Conservation (phyloP, 2,113 vertebrate genomes). For the Myiozetetes cayanensis region DNA sequence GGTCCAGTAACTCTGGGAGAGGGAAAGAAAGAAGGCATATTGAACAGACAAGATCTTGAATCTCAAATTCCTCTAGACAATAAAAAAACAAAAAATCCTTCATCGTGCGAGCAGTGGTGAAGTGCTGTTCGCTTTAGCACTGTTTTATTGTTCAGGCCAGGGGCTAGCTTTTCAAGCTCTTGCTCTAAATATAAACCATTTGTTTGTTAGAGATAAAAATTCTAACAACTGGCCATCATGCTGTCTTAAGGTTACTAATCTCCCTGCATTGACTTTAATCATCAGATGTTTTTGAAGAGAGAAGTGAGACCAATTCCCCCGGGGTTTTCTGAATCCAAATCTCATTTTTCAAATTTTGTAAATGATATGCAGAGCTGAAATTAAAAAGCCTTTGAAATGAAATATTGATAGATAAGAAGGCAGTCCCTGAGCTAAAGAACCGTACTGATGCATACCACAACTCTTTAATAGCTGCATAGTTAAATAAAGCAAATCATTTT, state of each 20-base stretch:
- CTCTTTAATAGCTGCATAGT: not conserved
- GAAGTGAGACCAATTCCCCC: conserved; percentile 40
- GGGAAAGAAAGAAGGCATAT: not conserved
- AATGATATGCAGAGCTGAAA: conserved; percentile 54
- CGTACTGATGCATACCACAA: not conserved
- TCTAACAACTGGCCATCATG: conserved; percentile 45
- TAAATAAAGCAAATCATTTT: not conserved
- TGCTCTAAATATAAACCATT: conserved; percentile 45
- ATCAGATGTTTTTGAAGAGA: conserved; percentile 56
- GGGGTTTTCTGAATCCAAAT: conserved; percentile 53
- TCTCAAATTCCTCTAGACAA: conserved; percentile 13
- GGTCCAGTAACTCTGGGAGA: not conserved
- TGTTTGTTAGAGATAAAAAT: conserved; percentile 65
- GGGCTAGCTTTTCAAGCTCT: not conserved
- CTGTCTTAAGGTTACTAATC: conserved; percentile 58
- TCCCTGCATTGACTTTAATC: conserved; percentile 65
- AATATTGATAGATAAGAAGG: conserved; percentile 56
- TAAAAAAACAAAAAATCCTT: not conserved
- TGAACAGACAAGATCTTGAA: not conserved
- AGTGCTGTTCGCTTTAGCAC: not conserved
- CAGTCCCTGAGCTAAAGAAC: conserved; percentile 25
- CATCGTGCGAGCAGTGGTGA: not conserved
- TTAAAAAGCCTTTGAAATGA: conserved; percentile 75
- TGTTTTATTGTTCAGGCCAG: conserved; percentile 33
- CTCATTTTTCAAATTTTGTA: conserved; percentile 63